Percentiles rank a stretch among this genome's conserved stretches.
phyloP scores from a whole-genome alignment of 2,888 invertebrate genomes.

The Mimachlamys varia region DNA sequence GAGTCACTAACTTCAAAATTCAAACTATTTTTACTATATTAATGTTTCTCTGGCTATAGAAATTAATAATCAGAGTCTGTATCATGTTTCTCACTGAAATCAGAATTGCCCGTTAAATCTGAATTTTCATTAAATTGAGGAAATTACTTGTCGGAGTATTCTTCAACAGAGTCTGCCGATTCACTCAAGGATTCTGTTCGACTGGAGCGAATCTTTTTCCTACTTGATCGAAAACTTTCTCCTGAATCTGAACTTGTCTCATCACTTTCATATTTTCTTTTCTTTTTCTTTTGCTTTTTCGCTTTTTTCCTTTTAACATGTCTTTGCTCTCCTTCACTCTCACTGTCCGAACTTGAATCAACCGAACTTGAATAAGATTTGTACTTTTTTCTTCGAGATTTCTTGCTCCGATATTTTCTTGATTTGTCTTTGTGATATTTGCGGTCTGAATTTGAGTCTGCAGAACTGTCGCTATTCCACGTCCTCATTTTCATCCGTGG shows the following conservation, averaged over 20 bases:
- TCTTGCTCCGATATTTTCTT: not conserved
- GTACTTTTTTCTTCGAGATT: not conserved
- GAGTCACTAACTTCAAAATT: too few relatives aligned
- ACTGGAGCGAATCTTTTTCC: not conserved
- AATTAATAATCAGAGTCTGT: not conserved
- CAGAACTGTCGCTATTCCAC: not conserved
- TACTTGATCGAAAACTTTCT: not conserved
- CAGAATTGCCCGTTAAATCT: not conserved
- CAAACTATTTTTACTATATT: not conserved
- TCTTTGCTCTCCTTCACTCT: not conserved
- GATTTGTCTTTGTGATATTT: not conserved
- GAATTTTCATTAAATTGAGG: not conserved
- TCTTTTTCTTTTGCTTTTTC: not conserved
- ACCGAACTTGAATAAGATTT: not conserved
- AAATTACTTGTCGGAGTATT: not conserved
- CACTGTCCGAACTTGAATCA: conserved; percentile 14
- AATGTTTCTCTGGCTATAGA: not conserved
- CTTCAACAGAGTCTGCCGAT: not conserved
- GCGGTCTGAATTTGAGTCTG: not conserved
- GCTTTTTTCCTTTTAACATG: not conserved
- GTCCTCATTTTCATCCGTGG: conserved; percentile 21
- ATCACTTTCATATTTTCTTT: not conserved
- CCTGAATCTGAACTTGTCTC: not conserved
- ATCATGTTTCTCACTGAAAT: not conserved
- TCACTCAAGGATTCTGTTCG: not conserved